Evolutionary conservation across 2,888 invertebrate genomes (phyloP).

Genomic region (Pachymerium ferrugineum): DNA sequence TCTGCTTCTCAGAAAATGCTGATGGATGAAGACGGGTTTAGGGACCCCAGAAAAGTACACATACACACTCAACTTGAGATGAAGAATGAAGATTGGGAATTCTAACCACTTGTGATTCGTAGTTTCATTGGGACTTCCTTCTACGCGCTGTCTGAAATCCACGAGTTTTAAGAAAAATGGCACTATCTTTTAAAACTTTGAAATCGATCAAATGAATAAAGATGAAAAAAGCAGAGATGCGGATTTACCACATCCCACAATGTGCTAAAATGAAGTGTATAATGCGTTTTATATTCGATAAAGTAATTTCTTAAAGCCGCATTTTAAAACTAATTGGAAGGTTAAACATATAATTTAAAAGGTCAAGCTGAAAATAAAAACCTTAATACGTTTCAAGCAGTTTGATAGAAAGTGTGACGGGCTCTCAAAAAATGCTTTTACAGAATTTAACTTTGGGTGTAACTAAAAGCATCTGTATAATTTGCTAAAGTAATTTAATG

Average conservation of each 20-base stretch:
- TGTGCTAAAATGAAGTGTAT: not conserved
- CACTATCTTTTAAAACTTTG: slow-evolving; percentile 10
- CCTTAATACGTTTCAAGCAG: no score
- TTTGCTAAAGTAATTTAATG: not conserved
- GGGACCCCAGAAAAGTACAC: not conserved
- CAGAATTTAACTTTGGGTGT: slow-evolving; percentile 1
- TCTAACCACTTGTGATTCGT: slow-evolving; percentile 15
- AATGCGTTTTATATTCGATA: no score
- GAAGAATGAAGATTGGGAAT: slow-evolving; percentile 24
- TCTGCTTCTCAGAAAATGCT: slow-evolving; percentile 27
- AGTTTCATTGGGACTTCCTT: not conserved
- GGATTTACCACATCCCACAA: not conserved
- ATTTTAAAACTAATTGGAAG: no score
- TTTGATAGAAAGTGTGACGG: no score
- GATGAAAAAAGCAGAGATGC: not conserved
- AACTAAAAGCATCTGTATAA: not conserved
- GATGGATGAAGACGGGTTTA: slow-evolving; percentile 20
- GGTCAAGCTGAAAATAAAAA: no score
- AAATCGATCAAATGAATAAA: slow-evolving; percentile 21
- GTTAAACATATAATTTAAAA: no score
- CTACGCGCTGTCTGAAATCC: not conserved
- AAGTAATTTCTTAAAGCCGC: no score
- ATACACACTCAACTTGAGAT: not conserved
- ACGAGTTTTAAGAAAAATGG: not conserved
- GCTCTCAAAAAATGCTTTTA: no score